Conservation (phyloP, 23 tunicate genomes). For the Oikopleura vanhoeffeni region DNA sequence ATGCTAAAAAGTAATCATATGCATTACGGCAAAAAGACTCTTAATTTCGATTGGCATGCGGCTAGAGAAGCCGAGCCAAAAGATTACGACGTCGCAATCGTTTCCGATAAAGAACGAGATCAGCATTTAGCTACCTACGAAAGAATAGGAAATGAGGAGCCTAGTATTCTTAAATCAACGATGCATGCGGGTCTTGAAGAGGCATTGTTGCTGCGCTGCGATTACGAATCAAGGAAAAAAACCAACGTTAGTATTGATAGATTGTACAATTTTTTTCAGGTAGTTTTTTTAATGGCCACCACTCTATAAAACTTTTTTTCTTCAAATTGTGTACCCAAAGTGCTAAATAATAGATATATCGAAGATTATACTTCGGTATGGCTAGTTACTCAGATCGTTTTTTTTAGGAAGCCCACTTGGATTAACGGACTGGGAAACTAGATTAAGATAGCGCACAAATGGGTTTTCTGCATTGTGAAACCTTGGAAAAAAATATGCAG, state of each 20-base stretch:
- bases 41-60: conserved; percentile 1
- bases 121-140: conserved; percentile 4
- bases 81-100: neutral
- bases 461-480: too few relatives aligned
- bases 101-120: neutral
- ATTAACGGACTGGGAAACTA: too few relatives aligned
- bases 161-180: neutral
- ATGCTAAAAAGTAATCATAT: neutral
- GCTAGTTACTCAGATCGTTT: too few relatives aligned
- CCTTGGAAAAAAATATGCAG: too few relatives aligned
- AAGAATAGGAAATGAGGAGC: neutral
- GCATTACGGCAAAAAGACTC: neutral
- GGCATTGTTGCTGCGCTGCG: neutral
- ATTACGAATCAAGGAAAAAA: neutral
- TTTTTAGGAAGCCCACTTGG: too few relatives aligned
- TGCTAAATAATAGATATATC: too few relatives aligned
- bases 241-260: neutral
- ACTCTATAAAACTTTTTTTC: too few relatives aligned
- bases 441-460: too few relatives aligned
- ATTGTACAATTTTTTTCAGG: too few relatives aligned
- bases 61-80: conserved; percentile 4
- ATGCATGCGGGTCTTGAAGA: neutral
- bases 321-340: too few relatives aligned
- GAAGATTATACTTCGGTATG: too few relatives aligned
- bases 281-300: too few relatives aligned